Base-by-base conservation (phyloP, 2,797 vertebrate species). In the Parauchenoglanis ngamensis region DNA sequence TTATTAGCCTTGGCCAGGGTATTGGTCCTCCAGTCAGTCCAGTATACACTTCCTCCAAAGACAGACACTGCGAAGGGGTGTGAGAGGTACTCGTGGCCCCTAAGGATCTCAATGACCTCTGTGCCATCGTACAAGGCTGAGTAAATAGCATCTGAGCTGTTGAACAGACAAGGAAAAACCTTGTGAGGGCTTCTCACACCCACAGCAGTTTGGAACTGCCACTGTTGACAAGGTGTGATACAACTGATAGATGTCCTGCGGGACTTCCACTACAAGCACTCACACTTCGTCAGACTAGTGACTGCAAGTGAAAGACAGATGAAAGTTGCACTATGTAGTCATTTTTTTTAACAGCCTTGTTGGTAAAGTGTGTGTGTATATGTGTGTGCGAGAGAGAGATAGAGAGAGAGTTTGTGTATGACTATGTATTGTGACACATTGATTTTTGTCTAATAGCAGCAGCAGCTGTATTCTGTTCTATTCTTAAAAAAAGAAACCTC, bases 1-100 rank as follows among this genome's bases (percentile, higher is more conserved):
- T 99, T 99, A 91, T 98, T 99, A 88, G 98, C 98, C 94, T 97
- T 97, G 40, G 98, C 97, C 84, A 99, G 94, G 3, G 98, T 99
- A 81, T 99, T 99, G 17, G 98, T 99, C 90, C 98, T 95, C 98
- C 98, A 99, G 85, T 99, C 98, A 0, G 98, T 99, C 98, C 98
- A 99, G 90, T 98, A 99, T 2, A 99, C 98, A 49, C 97, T 97
- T 88, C 98, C 98, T 88, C 98, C 98, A 83, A 97, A 99, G 3
- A 99, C 94, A 90, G 98, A 99, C 73, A 99, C 98, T 5, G 98
- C 98, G 85, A 99, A 99, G 13, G 98, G 98, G 90, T 99, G 98
- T 44, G 98, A 99, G 88, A 99, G 96, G 89, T 98, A 99, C 86
- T 99, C 98, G 4, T 99, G 98, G 84, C 98, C 98, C 80, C 96